These are phyloP conservation scores for Lithodes maja DNA, from an alignment of 2,888 invertebrate genomes.

Conservation along the genomic window DNA sequence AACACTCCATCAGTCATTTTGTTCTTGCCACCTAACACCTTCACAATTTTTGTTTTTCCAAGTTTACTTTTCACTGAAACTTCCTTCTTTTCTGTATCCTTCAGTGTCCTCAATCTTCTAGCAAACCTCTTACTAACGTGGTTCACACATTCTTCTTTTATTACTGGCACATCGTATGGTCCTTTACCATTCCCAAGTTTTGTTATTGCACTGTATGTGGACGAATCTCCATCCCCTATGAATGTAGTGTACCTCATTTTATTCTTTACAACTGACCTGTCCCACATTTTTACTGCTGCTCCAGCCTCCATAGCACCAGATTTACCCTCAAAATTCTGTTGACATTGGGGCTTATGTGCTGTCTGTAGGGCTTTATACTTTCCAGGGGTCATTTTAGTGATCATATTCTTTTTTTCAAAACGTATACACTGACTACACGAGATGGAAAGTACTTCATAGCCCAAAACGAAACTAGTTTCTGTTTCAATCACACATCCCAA, in stretches of 20 bases:
- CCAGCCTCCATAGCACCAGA: constrained; percentile 20
- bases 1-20: not conserved
- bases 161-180: constrained; percentile 16
- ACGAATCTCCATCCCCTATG: constrained; percentile 27
- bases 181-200: constrained; percentile 40
- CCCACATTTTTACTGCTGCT: constrained; percentile 13
- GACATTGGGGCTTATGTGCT: not conserved
- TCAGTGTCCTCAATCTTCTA: not conserved
- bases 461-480: constrained; percentile 21
- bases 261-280: not conserved
- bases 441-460: constrained; percentile 24
- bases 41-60: not conserved
- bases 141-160: constrained; percentile 10
- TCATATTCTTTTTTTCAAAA: not conserved
- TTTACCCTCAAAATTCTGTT: constrained; percentile 21
- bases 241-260: not conserved
- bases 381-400: not conserved
- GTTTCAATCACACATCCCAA: constrained; percentile 2
- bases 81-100: not conserved
- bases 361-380: not conserved
- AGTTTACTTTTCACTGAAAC: not conserved
- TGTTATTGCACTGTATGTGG: constrained; percentile 15
- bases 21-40: not conserved
- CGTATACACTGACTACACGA: not conserved
- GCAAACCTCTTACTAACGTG: not conserved